Evolutionary conservation across 2,888 invertebrate species (phyloP), one percentile per base, ranked within the genome.

Genomic region (Caenorhabditis sp.): DNA sequence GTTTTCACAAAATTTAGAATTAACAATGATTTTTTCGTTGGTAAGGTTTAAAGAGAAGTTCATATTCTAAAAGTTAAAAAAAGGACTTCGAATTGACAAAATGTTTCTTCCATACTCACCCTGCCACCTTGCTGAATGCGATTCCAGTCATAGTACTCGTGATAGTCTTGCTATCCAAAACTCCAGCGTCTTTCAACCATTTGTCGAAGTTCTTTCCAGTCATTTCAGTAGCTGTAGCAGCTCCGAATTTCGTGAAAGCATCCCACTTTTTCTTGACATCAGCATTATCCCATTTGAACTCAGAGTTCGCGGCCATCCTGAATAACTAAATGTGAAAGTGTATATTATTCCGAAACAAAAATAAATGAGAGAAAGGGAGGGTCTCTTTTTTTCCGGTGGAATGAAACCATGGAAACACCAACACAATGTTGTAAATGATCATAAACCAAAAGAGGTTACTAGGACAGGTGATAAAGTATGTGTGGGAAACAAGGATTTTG

Each of bases 131-230:
- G 60, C 86, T 85, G 76, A 87, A 87, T 5, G 87, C 87, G 56
- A 87, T 87, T 57, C 87, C 87, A 17, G 87, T 87, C 77, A 86
- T 83, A 8, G 86, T 87, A 1, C 86, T 83, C 20, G 85, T 87
- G 66, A 87, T 76, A 10, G 64, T 59, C 59, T 86, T 87, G 36
- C 71, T 72, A 49, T 85, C 84, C 31, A 87, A 69, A 7, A 87
- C 83, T 43, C 85, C 85, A 8, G 85, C 87, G 69, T 87, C 87
- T 73, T 87, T 87, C 14, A 87, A 70, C 87, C 87, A 87, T 68
- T 87, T 87, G 79, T 87, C 87, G 63, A 87, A 85, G 78, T 87
- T 87, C 70, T 87, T 87, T 59, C 87, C 86, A 27, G 87, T 87
- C 82, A 87, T 87, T 76, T 86, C 86, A 26, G 82, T 84, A 1